Conservation (phyloP, 2,888 invertebrate species). For the Macrophya alboannulata region DNA sequence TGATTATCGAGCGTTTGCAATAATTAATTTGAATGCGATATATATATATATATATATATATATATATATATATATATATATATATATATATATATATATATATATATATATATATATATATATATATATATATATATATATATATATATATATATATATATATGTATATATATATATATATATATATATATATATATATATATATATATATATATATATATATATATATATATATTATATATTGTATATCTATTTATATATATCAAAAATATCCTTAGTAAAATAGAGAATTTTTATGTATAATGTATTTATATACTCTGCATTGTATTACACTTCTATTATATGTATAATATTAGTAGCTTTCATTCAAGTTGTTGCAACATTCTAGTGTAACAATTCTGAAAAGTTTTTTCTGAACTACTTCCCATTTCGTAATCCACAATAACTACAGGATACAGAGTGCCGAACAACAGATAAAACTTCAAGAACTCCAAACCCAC, state of each 20-base stretch:
- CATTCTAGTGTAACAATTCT: constrained; percentile 19
- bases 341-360: constrained; percentile 41
- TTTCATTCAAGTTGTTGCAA: constrained; percentile 29
- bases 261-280: constrained; percentile 80
- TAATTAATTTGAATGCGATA: constrained; percentile 60
- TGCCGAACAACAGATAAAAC: constrained; percentile 48
- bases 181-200: constrained; percentile 76
- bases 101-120: constrained; percentile 75
- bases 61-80: constrained; percentile 75
- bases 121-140: constrained; percentile 75
- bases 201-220: constrained; percentile 76
- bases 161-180: constrained; percentile 76
- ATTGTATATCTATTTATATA: constrained; percentile 71
- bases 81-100: constrained; percentile 75
- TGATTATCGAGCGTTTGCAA: constrained; percentile 70
- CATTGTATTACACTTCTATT: constrained; percentile 54
- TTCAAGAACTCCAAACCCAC: constrained; percentile 12
- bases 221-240: constrained; percentile 77
- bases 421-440: constrained; percentile 24
- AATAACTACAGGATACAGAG: constrained; percentile 41
- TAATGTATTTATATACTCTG: constrained; percentile 62
- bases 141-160: constrained; percentile 76
- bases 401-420: constrained; percentile 26
- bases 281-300: constrained; percentile 78
- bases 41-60: constrained; percentile 50